Evolutionary conservation across 2,113 vertebrate species (phyloP).

Genomic region (Hippoglossus stenolepis): DNA sequence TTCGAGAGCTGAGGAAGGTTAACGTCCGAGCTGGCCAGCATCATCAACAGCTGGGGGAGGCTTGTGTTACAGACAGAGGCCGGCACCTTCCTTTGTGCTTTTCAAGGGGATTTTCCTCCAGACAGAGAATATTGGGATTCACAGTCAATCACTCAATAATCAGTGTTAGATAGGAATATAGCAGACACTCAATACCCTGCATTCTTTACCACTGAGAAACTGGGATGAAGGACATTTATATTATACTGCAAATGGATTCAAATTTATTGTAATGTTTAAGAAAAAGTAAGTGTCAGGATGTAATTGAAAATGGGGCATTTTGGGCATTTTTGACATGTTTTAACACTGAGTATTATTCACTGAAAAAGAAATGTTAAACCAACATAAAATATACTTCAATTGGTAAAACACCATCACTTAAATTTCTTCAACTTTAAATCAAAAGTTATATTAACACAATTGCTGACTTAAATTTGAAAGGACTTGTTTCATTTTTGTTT

Average conservation of each 20-base stretch:
- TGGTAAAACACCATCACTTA: too few relatives aligned
- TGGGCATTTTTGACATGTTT: neutral
- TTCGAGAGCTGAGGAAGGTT: slow-evolving; percentile 7
- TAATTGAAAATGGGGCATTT: neutral
- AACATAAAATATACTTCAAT: too few relatives aligned
- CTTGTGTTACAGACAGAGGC: slow-evolving; percentile 47
- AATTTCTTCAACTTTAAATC: too few relatives aligned
- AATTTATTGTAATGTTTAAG: neutral
- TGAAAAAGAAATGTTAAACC: too few relatives aligned
- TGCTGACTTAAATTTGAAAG: too few relatives aligned
- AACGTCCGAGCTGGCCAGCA: slow-evolving; percentile 9
- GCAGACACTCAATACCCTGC: slow-evolving; percentile 43
- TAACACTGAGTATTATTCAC: too few relatives aligned
- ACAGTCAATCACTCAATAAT: slow-evolving; percentile 65
- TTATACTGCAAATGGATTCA: neutral
- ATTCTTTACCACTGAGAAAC: slow-evolving; percentile 29
- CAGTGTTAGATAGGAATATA: slow-evolving; percentile 35
- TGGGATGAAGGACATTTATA: slow-evolving; percentile 16
- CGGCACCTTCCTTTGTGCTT: slow-evolving; percentile 40
- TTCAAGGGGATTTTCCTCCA: slow-evolving; percentile 65
- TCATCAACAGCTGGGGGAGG: slow-evolving; percentile 48
- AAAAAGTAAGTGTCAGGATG: neutral
- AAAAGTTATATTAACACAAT: too few relatives aligned
- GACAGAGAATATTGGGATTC: slow-evolving; percentile 56
- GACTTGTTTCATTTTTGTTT: too few relatives aligned